A percentile compares a stretch with the other conserved stretches of the same genome.
phyloP scores from a whole-genome alignment of 2,113 vertebrate species.

The Butorides virescens region DNA sequence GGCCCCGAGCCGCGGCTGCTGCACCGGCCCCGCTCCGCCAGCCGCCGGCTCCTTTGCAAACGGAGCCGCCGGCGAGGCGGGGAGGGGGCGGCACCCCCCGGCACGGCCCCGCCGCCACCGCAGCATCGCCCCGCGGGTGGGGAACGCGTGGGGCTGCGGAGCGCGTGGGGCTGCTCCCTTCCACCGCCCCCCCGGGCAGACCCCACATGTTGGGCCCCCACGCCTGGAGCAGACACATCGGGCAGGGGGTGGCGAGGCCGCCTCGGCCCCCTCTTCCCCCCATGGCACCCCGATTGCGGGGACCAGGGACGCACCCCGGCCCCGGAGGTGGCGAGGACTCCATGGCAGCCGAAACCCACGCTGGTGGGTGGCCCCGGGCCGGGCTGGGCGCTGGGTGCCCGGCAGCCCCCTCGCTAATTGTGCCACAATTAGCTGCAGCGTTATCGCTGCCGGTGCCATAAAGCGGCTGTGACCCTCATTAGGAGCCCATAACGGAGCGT shows the following conservation, averaged over 20 bases:
- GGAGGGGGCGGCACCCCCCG: neutral
- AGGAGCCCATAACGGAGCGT: constrained; percentile 33
- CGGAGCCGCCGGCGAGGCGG: neutral
- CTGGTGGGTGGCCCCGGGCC: neutral
- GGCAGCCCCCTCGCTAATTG: constrained; percentile 36
- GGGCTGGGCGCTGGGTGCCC: neutral
- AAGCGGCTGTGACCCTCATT: constrained; percentile 64
- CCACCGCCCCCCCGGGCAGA: neutral
- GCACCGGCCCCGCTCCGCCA: neutral
- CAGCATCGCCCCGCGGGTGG: neutral
- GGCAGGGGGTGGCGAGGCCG: neutral
- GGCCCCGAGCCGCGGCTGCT: neutral
- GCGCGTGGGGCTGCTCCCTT: neutral
- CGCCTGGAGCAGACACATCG: neutral
- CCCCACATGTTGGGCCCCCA: neutral
- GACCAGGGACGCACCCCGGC: neutral
- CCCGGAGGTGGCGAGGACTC: neutral
- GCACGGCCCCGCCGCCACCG: neutral
- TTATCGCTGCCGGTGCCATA: constrained; percentile 59
- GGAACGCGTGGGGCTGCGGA: neutral
- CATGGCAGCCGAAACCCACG: neutral
- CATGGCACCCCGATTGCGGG: neutral
- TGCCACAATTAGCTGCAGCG: constrained; percentile 40
- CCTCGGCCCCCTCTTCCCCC: no score
- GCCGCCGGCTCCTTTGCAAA: neutral